Base-by-base conservation (phyloP, 2,888 invertebrate species). In the Geotrupes spiniger region DNA sequence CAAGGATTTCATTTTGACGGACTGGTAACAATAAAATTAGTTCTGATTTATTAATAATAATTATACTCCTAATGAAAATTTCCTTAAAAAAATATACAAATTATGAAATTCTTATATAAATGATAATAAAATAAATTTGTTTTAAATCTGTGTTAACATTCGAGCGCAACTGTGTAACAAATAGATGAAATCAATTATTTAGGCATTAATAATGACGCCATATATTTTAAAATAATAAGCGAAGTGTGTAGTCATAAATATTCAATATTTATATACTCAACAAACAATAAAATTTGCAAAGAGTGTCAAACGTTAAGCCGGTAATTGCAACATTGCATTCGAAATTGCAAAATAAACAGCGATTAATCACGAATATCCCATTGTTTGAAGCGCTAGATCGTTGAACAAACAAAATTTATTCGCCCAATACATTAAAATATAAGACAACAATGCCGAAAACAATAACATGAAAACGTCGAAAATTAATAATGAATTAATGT, bases 201-300 rank as follows among this genome's bases (percentile, higher is more conserved):
- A 46, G 26, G 17, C 33, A 36, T 39, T 46, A 40, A 36, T 46
- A 46, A 41, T 46, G 11, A 40, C 26, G 46, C 39, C 12, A 39
- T 46, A 46, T 27, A 40, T 46, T 46, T 33, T 46, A 46, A 46
- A 46, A 40, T 46, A 40, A 46, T 46, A 40, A 46, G 31, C 33
- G 41, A 15, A 29, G 40, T 31, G 36, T 16, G 16, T 40, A 39
- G 31, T 27, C 39, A 36, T 46, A 46, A 46, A 46, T 46, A 46
- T 46, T 36, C 33, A 15, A 40, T 46, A 46, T 46, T 46, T 46
- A 46, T 41, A 33, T 14, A 40, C 36, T 46, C 46, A 25, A 46
- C 46, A 41, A 46, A 46, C 33, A 46, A 46, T 41, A 40, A 46
- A 46, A 46, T 46, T 45, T 41, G 46, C 25, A 27, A 39, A 46